phyloP scores from a whole-genome alignment of 2,113 vertebrate species.

The Otus sunia region DNA sequence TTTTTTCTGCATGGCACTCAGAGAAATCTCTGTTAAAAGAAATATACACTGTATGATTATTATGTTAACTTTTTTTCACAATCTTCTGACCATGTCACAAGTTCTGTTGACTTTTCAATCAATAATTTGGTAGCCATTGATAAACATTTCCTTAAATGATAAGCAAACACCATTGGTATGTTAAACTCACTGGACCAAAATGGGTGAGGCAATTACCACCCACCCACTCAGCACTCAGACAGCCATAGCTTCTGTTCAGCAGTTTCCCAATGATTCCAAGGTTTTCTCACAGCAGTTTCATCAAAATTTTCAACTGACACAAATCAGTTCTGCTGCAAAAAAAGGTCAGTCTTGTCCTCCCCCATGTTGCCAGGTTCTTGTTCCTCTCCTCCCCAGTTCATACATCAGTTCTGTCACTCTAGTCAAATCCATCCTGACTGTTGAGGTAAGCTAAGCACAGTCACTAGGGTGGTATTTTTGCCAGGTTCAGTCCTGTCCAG shows the following conservation, averaged over 20 bases:
- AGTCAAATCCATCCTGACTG: neutral
- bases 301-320: neutral
- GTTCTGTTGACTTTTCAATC: neutral
- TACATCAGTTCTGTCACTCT: neutral
- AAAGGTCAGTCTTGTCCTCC: neutral
- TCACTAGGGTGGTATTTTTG: neutral
- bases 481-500: neutral
- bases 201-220: neutral
- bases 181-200: neutral
- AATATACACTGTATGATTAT: neutral
- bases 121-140: neutral
- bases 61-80: neutral
- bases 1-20: neutral
- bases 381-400: neutral
- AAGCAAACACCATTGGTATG: neutral
- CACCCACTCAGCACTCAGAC: neutral
- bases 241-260: neutral
- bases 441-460: neutral
- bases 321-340: neutral
- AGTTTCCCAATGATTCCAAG: neutral
- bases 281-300: neutral
- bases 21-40: neutral
- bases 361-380: neutral
- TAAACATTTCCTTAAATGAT: neutral
- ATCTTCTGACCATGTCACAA: neutral